Base-by-base conservation (phyloP, 30 jellyfish, hydroid and myxozoan genomes). In the Rhopilema esculentum region DNA sequence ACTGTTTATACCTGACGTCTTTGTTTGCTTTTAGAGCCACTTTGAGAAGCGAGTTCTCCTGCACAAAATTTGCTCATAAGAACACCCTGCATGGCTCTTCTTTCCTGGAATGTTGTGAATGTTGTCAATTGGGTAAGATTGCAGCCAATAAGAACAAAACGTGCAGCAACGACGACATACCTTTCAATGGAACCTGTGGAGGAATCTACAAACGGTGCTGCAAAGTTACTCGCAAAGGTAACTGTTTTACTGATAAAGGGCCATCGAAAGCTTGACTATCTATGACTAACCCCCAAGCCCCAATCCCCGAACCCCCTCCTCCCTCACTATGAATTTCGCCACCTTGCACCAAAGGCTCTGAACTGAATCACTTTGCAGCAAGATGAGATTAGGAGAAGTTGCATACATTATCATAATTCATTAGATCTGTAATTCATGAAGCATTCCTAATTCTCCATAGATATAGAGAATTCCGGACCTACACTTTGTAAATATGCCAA, bases 61-160 rank as follows among this genome's bases (percentile, higher is more conserved):
- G 96, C 26, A 26, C 81, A 20, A 49, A 71, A 53, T 23, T 86
- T 26, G 32, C 91, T 23, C 33, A 66, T 31, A 88, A 72, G 79
- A 78, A 77, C 83, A 72, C 91, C 0, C 23, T 88, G 16, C 96
- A 88, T 53, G 91, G 88, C 1, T 80, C 91, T 0, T 52, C 91
- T n/a, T 88, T 88, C 57, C 81, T 78, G 28, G 91, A 77, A 30
- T 88, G 96, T 62, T 88, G 96, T 48, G 91, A 88, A 40, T 88
- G 96, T 51, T 88, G 96, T 69, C 91, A 79, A 40, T 31, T 88
- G 63, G 96, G 96, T 6, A 88, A 79, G 53, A 0, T 71, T 27
- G 96, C 91, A 23, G 96, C 96, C 51, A 78, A 24, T 30, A 31
- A 62, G 23, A 80, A 88, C 81, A 76, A 78, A 30, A 77, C 87